Evolutionary conservation across 1,140 invertebrate species (phyloP), one percentile per base, ranked within the genome.

Genomic region (Sinella curviseta): DNA sequence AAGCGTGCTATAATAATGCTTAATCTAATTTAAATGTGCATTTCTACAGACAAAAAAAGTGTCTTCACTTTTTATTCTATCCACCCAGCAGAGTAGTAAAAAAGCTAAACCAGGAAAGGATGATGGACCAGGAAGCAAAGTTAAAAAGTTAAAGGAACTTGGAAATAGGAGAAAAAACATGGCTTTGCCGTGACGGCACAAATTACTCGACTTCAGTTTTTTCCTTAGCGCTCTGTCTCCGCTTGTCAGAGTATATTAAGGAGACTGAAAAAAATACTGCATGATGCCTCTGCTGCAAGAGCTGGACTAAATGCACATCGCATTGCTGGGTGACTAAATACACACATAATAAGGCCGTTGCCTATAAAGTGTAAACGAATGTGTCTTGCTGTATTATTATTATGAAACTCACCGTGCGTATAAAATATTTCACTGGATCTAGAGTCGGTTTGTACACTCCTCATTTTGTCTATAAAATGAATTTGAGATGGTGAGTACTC

Each of bases 11-110:
- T 60, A 60, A 60, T 60, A 60, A 60, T 60, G 55, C 14, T 60
- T 60, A 60, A 60, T 60, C 55, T 60, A 60, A 60, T 26, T 60
- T 60, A n/a, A 60, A 60, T 60, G 55, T 60, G 55, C 55, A 60
- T 60, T 60, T n/a, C 24, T 60, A 12, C 12, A 24, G 12, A 17
- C 14, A 24, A 26, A 60, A 60, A 24, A n/a, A n/a, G n/a, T n/a
- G n/a, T n/a, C n/a, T n/a, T n/a, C 8, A n/a, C n/a, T n/a, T n/a
- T n/a, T n/a, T n/a, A n/a, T n/a, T n/a, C n/a, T n/a, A n/a, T n/a
- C n/a, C 39, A 4, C 17, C 4, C 39, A 48, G 39, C 39, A 48
- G 17, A 8, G 17, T 48, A 48, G 39, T n/a, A n/a, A n/a, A n/a
- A n/a, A n/a, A n/a, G n/a, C n/a, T n/a, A 48, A 17, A 48, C 39